Percentiles rank a stretch among this genome's conserved stretches.
Evolutionary conservation across 1,140 invertebrate species (phyloP).

Genomic region (Heliconius hermathena): DNA sequence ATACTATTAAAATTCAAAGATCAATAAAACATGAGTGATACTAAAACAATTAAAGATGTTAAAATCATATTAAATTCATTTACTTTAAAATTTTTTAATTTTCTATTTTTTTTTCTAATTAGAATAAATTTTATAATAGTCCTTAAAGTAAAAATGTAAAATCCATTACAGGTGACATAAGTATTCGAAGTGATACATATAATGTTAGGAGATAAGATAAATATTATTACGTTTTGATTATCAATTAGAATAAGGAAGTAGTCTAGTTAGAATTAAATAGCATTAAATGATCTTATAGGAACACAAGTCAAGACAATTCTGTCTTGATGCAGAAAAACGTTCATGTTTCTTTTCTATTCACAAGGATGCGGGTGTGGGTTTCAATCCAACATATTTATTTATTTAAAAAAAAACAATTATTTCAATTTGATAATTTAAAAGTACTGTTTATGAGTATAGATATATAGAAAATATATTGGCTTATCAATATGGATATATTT

Average conservation of each 20-base stretch:
- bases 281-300: neutral
- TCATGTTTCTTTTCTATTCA: neutral
- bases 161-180: neutral
- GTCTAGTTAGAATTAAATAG: neutral
- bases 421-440: neutral
- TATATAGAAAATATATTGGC: too few relatives aligned
- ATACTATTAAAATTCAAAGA: too few relatives aligned
- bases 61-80: too few relatives aligned
- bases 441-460: neutral
- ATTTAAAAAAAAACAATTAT: too few relatives aligned
- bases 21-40: too few relatives aligned
- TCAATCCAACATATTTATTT: too few relatives aligned
- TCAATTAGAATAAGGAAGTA: neutral
- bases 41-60: too few relatives aligned
- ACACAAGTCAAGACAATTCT: neutral
- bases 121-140: neutral
- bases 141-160: neutral
- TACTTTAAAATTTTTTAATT: too few relatives aligned
- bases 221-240: neutral
- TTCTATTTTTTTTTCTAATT: too few relatives aligned
- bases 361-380: neutral
- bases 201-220: neutral
- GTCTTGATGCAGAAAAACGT: neutral
- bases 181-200: neutral
- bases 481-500: too few relatives aligned